Evolutionary conservation across 2,888 invertebrate species (phyloP).

Genomic region (Drosophila vallismaia): DNA sequence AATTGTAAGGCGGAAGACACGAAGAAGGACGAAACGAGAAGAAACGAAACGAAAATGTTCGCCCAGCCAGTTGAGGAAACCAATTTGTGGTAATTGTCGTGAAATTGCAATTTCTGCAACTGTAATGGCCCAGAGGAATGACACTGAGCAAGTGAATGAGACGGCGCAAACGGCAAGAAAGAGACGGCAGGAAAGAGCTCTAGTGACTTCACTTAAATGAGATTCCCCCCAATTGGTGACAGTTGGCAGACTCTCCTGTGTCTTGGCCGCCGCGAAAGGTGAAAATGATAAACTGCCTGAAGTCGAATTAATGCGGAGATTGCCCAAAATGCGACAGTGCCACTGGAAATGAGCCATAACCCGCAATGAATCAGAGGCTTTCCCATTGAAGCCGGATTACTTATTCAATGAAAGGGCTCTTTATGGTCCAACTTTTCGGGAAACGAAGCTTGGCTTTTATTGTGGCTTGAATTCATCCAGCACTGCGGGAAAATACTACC

Average conservation of each 20-base stretch:
- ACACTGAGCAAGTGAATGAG: conserved; percentile 22
- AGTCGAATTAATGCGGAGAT: conserved; percentile 46
- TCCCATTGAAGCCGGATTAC: conserved; percentile 12
- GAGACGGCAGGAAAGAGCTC: not conserved
- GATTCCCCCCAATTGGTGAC: conserved; percentile 34
- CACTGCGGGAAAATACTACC: not conserved
- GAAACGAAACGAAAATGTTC: conserved; percentile 33
- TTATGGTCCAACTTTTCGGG: not conserved
- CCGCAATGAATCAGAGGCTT: conserved; percentile 9
- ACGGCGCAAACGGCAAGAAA: conserved; percentile 7
- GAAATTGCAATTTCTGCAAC: conserved; percentile 78
- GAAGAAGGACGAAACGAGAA: conserved; percentile 23
- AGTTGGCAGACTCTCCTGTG: conserved; percentile 16
- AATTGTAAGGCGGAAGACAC: conserved; percentile 55
- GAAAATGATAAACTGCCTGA: conserved; percentile 45
- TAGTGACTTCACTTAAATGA: conserved; percentile 61
- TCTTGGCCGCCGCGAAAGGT: conserved; percentile 30
- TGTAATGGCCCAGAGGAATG: conserved; percentile 62
- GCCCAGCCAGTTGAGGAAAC: conserved; percentile 72
- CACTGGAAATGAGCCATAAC: conserved; percentile 22
- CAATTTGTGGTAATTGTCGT: conserved; percentile 80
- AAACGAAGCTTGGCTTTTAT: not conserved
- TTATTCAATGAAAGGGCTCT: conserved; percentile 9
- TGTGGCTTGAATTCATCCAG: not conserved
- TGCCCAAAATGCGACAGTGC: conserved; percentile 20